These are phyloP conservation scores for Virgularia gustaviana DNA, from an alignment of 92 coral and sea anemone genomes.

Conservation along the genomic window DNA sequence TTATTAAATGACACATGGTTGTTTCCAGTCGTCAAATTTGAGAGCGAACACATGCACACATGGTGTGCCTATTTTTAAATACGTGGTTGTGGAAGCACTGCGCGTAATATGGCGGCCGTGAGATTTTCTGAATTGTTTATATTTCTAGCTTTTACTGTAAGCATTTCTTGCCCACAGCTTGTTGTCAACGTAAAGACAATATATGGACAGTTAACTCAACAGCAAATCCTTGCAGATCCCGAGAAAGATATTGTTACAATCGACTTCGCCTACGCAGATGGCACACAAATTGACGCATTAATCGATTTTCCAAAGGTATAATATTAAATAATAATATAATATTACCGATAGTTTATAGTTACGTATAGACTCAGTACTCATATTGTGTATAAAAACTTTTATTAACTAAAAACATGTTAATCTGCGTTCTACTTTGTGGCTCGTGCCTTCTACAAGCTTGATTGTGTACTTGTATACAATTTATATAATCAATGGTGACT, in stretches of 20 bases:
- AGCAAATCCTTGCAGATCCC: slow-evolving; percentile 73
- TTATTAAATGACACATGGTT: too few relatives aligned
- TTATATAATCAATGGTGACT: too few relatives aligned
- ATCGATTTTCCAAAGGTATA: slow-evolving; percentile 85
- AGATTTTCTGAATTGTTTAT: background rate
- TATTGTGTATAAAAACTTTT: too few relatives aligned
- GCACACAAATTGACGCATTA: slow-evolving; percentile 56
- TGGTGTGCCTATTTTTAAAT: too few relatives aligned
- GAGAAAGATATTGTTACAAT: slow-evolving; percentile 69
- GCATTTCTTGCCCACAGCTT: slow-evolving; percentile 40
- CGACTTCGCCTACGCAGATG: slow-evolving; percentile 58
- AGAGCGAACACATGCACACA: too few relatives aligned
- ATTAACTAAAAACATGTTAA: too few relatives aligned
- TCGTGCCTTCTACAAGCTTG: too few relatives aligned
- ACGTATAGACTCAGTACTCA: too few relatives aligned
- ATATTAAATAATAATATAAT: background rate
- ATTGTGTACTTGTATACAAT: too few relatives aligned
- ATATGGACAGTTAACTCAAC: slow-evolving; percentile 69
- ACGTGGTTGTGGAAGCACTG: slow-evolving; percentile 8
- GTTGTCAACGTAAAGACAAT: slow-evolving; percentile 82
- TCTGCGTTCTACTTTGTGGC: too few relatives aligned
- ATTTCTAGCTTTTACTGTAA: background rate
- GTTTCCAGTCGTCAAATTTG: too few relatives aligned
- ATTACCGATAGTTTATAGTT: background rate
- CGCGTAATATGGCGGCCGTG: slow-evolving; percentile 38